These are phyloP conservation scores for Bemisia tabaci DNA, from an alignment of 1,140 invertebrate genomes.

Conservation along the genomic window DNA sequence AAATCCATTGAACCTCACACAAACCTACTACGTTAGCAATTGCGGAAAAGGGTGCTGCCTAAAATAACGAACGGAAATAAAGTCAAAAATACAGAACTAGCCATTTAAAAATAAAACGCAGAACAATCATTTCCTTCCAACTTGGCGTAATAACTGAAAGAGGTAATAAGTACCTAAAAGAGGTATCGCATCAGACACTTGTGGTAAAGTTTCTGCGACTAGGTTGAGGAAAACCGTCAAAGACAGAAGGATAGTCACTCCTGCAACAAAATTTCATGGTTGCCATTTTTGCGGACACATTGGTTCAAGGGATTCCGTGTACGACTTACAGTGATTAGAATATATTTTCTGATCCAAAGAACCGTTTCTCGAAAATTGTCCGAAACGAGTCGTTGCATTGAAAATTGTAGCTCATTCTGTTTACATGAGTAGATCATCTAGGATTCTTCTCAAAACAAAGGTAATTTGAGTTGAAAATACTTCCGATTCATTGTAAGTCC, in stretches of 20 bases:
- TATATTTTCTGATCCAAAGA: no score
- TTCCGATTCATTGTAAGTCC: no score
- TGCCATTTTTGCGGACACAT: no score
- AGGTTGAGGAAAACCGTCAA: slow-evolving; percentile 98
- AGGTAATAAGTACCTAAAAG: slow-evolving; percentile 61
- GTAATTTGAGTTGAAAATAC: no score
- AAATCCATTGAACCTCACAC: slow-evolving; percentile 7
- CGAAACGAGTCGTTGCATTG: no score
- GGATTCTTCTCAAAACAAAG: no score
- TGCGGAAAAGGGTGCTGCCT: no score
- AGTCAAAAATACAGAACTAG: slow-evolving; percentile 17
- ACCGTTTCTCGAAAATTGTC: no score
- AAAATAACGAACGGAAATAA: slow-evolving; percentile 11
- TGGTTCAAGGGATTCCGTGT: no score
- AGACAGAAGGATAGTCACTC: slow-evolving; percentile 98
- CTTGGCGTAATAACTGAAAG: slow-evolving; percentile 6
- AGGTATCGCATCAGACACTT: slow-evolving; percentile 87
- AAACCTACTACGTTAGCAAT: slow-evolving; percentile 9
- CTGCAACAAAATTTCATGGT: slow-evolving; percentile 64
- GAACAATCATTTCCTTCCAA: slow-evolving; percentile 7
- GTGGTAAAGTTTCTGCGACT: slow-evolving; percentile 87
- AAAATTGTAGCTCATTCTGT: no score
- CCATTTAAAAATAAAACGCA: slow-evolving; percentile 19
- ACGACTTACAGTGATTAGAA: no score
- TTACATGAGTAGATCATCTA: no score